Percentiles rank a stretch among this genome's conserved stretches.
These are phyloP conservation scores for Falco novaeseelandiae DNA, from an alignment of 2,797 vertebrate genomes.

Conservation along the genomic window DNA sequence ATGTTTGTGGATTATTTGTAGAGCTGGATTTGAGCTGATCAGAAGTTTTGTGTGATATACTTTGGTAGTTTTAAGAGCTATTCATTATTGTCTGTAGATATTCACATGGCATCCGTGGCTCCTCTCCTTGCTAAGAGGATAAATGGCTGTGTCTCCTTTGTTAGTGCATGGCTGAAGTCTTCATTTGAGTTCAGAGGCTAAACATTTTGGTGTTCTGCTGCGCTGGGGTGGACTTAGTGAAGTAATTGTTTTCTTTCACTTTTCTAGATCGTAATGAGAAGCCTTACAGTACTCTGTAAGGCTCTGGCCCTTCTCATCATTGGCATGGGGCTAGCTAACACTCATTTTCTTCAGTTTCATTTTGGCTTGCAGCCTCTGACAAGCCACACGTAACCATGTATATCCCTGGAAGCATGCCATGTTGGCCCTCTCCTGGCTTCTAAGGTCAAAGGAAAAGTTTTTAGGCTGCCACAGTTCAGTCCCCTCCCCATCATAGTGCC, in stretches of 20 bases:
- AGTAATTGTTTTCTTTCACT: not conserved
- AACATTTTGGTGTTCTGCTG: not conserved
- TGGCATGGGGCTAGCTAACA: not conserved
- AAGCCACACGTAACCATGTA: not conserved
- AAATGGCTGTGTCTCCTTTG: not conserved
- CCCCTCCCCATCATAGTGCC: not conserved
- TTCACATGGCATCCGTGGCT: not conserved
- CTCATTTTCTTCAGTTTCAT: constrained; percentile 1
- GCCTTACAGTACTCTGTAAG: not conserved
- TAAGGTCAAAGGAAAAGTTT: constrained; percentile 15
- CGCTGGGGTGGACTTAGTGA: not conserved
- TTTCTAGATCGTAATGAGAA: not conserved
- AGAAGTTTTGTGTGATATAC: not conserved
- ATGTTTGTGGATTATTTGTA: not conserved
- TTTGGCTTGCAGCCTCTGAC: not conserved
- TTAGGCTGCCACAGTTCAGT: not conserved
- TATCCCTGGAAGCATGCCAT: not conserved
- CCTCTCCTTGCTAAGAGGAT: not conserved
- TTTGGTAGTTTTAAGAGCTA: not conserved
- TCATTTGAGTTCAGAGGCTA: not conserved
- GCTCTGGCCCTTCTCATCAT: not conserved
- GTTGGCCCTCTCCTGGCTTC: not conserved
- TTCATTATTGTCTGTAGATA: not conserved
- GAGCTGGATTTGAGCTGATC: not conserved
- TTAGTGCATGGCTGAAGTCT: not conserved